phyloP scores from a whole-genome alignment of 2,797 vertebrate species.

The Hirundo rustica region DNA sequence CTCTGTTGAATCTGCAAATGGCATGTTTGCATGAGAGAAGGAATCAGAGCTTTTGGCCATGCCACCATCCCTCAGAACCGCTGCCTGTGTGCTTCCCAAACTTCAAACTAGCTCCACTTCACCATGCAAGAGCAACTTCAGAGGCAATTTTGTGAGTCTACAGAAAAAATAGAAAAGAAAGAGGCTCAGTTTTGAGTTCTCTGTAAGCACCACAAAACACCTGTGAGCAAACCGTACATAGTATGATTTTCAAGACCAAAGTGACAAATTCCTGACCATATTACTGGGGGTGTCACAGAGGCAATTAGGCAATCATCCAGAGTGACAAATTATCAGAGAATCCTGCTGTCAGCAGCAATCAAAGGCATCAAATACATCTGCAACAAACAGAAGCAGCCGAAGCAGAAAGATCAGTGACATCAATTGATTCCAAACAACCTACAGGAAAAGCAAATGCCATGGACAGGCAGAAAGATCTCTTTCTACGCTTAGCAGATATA shows the following conservation, averaged over 20 bases:
- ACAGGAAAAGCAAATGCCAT: not conserved
- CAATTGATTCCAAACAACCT: not conserved
- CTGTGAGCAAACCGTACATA: not conserved
- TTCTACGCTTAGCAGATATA: not conserved
- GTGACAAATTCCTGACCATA: not conserved
- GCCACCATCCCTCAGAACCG: accelerated
- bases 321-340: not conserved
- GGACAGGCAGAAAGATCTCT: not conserved
- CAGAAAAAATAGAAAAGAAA: not conserved
- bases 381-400: not conserved
- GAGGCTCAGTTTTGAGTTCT: not conserved
- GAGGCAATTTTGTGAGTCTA: not conserved
- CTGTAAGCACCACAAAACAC: not conserved
- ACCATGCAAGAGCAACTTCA: not conserved
- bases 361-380: not conserved
- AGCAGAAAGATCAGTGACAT: not conserved
- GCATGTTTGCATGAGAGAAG: not conserved
- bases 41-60: not conserved
- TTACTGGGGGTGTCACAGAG: not conserved
- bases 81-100: not conserved
- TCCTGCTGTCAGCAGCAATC: not conserved
- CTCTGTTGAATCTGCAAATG: not conserved
- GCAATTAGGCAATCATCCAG: constrained; percentile 13
- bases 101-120: not conserved
- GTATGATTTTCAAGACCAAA: not conserved